Evolutionary conservation across 2,797 vertebrate genomes (phyloP).

Genomic region (Neoniphon sammara): DNA sequence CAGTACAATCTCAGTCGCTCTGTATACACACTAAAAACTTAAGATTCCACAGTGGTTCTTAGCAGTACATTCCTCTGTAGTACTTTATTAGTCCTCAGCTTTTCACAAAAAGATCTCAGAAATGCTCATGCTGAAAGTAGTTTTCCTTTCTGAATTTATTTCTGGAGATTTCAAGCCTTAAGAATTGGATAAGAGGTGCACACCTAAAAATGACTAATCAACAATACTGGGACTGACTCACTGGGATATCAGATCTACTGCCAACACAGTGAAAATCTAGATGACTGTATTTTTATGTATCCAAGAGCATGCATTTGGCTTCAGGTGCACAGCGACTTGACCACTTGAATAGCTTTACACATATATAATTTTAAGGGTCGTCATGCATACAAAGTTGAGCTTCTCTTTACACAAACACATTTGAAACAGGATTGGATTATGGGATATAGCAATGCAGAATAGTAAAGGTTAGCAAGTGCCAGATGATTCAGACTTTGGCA

Average conservation of each 20-base stretch:
- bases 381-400: neutral
- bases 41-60: slow-evolving; percentile 28
- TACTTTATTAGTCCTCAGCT: neutral
- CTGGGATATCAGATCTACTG: too few relatives aligned
- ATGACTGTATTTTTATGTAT: too few relatives aligned
- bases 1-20: slow-evolving; percentile 42
- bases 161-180: neutral
- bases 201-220: neutral
- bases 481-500: too few relatives aligned
- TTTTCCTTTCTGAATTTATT: neutral
- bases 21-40: slow-evolving; percentile 37
- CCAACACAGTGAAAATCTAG: too few relatives aligned
- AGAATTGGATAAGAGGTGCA: neutral
- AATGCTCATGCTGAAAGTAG: neutral
- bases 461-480: too few relatives aligned
- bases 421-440: neutral
- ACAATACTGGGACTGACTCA: neutral
- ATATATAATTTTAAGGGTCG: neutral
- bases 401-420: neutral
- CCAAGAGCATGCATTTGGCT: neutral
- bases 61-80: slow-evolving; percentile 15
- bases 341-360: neutral
- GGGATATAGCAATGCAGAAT: neutral
- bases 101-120: slow-evolving; percentile 7
- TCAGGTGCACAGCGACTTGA: too few relatives aligned